Conservation (phyloP, 1,140 invertebrate genomes). For the Gryon sp. region DNA sequence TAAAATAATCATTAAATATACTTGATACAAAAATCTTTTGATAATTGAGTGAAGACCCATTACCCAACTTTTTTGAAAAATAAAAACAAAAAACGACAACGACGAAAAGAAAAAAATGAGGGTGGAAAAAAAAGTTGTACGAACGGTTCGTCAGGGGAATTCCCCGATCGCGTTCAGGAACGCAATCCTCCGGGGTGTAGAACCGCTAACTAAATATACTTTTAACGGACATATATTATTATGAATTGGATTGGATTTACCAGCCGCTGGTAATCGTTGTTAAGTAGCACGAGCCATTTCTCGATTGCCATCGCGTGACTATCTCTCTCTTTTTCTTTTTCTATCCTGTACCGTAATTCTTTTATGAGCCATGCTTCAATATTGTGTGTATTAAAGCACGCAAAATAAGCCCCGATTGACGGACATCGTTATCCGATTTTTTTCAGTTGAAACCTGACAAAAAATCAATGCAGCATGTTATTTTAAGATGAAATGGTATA, state of each 20-base stretch:
- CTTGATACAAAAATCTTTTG: no score
- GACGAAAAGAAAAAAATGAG: not conserved
- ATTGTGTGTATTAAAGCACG: constrained; percentile 52
- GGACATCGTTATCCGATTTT: constrained; percentile 48
- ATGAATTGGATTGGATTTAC: constrained; percentile 62
- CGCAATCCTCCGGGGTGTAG: constrained; percentile 64
- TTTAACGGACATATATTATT: constrained; percentile 53
- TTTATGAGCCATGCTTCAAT: constrained; percentile 46
- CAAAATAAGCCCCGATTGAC: constrained; percentile 48
- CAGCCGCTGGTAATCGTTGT: constrained; percentile 52
- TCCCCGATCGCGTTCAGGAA: constrained; percentile 46
- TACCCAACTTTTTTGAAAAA: no score
- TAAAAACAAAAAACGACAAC: no score
- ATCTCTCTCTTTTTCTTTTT: no score
- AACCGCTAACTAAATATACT: constrained; percentile 58
- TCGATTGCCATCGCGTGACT: constrained; percentile 72
- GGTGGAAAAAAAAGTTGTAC: not conserved
- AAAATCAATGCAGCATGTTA: constrained; percentile 43
- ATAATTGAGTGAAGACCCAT: no score
- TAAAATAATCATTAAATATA: no score
- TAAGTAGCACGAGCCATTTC: constrained; percentile 67
- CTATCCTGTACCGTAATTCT: constrained; percentile 61
- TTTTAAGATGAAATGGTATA: constrained; percentile 50
- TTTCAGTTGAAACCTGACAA: constrained; percentile 18
- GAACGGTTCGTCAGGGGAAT: constrained; percentile 42